Evolutionary conservation across 2,888 invertebrate genomes (phyloP).

Genomic region (Enoplolaimus lenunculus): DNA sequence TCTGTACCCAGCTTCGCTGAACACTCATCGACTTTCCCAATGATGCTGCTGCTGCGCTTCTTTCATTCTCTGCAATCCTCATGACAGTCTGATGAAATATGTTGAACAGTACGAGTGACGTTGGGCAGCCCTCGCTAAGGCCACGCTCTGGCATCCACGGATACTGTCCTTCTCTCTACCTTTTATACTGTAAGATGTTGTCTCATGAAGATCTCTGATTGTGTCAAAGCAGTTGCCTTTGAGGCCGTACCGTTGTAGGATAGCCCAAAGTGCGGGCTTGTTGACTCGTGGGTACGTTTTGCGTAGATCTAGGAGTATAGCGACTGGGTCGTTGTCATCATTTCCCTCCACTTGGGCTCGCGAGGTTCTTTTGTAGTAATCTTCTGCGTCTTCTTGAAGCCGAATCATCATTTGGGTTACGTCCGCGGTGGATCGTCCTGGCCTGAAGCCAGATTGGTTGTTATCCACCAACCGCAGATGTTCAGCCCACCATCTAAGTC

Average conservation of each 20-base stretch:
- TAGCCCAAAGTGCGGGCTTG: background rate
- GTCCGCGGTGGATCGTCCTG: constrained; percentile 1
- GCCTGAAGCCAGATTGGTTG: too few relatives aligned
- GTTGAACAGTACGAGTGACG: background rate
- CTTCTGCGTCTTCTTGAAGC: background rate
- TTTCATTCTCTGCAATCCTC: background rate
- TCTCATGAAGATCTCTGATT: background rate
- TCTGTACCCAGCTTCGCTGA: background rate
- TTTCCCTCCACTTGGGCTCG: background rate
- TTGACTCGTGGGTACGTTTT: background rate
- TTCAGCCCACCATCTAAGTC: background rate
- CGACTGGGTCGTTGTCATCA: background rate
- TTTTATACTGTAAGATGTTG: background rate
- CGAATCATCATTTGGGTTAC: background rate
- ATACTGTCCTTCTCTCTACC: background rate
- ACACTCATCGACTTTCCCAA: background rate
- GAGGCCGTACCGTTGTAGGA: background rate
- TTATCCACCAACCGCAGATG: background rate
- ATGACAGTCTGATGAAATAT: constrained; percentile 6
- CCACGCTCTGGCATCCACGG: background rate
- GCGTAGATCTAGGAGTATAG: background rate
- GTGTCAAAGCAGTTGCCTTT: background rate
- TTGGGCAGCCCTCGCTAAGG: background rate
- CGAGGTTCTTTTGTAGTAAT: background rate
- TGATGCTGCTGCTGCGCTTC: background rate